Evolutionary conservation across 2,888 invertebrate species (phyloP).

Genomic region (Brachycybe producta): DNA sequence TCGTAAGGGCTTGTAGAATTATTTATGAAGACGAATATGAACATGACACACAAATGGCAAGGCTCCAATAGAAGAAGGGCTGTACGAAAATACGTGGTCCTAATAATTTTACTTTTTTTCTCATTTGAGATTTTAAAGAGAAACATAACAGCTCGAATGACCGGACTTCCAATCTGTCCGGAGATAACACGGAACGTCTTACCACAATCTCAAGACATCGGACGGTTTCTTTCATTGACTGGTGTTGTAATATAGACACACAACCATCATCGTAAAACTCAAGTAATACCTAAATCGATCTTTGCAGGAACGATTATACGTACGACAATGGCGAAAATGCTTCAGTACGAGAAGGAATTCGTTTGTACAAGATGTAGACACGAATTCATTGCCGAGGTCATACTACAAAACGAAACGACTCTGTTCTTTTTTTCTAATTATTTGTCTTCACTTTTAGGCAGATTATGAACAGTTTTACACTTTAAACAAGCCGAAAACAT

Average conservation of each 20-base stretch:
- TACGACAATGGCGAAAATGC: constrained; percentile 30
- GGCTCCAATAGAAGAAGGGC: not conserved
- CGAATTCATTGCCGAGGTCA: constrained; percentile 30
- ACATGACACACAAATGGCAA: constrained; percentile 21
- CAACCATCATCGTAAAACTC: not conserved
- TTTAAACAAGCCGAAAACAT: constrained; percentile 25
- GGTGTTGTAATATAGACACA: not conserved
- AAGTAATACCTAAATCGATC: too few relatives aligned
- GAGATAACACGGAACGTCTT: constrained; percentile 32
- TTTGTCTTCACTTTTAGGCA: constrained; percentile 1
- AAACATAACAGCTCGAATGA: constrained; percentile 33
- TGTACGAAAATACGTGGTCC: not conserved
- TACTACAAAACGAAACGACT: not conserved
- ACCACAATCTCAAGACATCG: constrained; percentile 33
- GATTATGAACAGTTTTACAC: constrained; percentile 5
- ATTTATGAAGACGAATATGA: constrained; percentile 19
- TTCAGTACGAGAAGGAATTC: constrained; percentile 33
- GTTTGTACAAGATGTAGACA: constrained; percentile 34
- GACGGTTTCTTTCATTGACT: constrained; percentile 32
- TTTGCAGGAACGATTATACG: constrained; percentile 33
- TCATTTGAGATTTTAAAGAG: constrained; percentile 28
- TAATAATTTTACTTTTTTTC: constrained; percentile 7
- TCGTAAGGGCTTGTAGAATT: constrained; percentile 22
- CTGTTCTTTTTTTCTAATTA: not conserved
- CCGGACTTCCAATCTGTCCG: constrained; percentile 33